Evolutionary conservation across 2,113 vertebrate genomes (phyloP).

Genomic region (Pardalotus punctatus): DNA sequence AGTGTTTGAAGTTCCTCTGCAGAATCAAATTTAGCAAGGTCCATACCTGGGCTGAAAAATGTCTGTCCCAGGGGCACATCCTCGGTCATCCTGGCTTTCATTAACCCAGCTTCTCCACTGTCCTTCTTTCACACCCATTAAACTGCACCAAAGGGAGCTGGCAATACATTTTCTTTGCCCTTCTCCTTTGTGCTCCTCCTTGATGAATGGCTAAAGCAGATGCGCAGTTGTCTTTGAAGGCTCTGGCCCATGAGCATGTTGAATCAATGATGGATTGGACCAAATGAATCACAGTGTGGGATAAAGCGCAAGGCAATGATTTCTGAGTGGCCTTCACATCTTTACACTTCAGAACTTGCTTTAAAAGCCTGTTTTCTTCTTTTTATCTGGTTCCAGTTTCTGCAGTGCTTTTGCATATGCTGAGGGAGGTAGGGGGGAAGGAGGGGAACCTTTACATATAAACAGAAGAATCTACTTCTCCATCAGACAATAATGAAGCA

Average conservation of each 20-base stretch:
- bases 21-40: conserved; percentile 10
- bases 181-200: conserved; percentile 83
- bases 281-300: conserved; percentile 77
- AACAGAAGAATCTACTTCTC: conserved; percentile 77
- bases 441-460: conserved; percentile 71
- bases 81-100: conserved; percentile 76
- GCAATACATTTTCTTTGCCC: conserved; percentile 80
- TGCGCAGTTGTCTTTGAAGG: conserved; percentile 92
- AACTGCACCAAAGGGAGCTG: conserved; percentile 72
- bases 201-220: conserved; percentile 93
- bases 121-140: conserved; percentile 82
- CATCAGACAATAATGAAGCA: conserved; percentile 69
- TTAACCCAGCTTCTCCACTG: conserved; percentile 80
- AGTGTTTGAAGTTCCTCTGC: conserved; percentile 17
- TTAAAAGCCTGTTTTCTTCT: conserved; percentile 71
- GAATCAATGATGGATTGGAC: conserved; percentile 82
- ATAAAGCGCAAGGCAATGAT: conserved; percentile 61
- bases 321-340: conserved; percentile 67
- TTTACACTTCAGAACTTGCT: conserved; percentile 67
- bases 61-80: conserved; percentile 11
- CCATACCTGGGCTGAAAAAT: conserved; percentile 41
- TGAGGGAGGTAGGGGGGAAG: conserved; percentile 68
- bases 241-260: conserved; percentile 86
- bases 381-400: conserved; percentile 81
- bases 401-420: conserved; percentile 75